Percentiles rank a stretch among this genome's conserved stretches.
These are phyloP conservation scores for Falco biarmicus DNA, from an alignment of 2,797 vertebrate genomes.

Conservation along the genomic window DNA sequence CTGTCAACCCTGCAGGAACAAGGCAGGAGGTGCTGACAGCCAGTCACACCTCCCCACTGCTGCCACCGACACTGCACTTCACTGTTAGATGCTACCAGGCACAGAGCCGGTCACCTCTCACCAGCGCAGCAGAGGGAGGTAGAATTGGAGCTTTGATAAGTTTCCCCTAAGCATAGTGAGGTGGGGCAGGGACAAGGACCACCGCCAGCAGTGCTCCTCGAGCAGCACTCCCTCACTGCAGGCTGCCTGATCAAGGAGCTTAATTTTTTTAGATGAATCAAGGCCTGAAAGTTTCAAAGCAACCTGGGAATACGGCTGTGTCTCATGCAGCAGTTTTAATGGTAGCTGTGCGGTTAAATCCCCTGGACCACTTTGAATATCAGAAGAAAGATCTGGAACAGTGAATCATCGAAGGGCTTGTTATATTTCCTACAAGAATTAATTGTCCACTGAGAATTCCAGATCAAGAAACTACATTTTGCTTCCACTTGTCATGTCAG, in stretches of 20 bases:
- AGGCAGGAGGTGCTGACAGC: not conserved
- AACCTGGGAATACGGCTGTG: not conserved
- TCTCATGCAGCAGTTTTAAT: not conserved
- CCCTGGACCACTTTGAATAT: not conserved
- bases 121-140: accelerated
- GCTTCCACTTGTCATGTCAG: not conserved
- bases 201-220: not conserved
- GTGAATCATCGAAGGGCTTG: not conserved
- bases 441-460: not conserved
- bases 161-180: not conserved
- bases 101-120: not conserved
- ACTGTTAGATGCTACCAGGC: accelerated
- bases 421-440: not conserved
- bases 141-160: not conserved
- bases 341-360: not conserved
- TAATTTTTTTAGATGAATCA: not conserved
- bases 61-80: accelerated
- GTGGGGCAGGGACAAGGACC: accelerated
- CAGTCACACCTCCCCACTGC: not conserved
- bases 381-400: not conserved
- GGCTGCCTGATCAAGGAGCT: not conserved
- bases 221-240: not conserved
- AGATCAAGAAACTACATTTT: not conserved
- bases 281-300: not conserved
- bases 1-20: not conserved